Evolutionary conservation across 53 echinoderm and acorn worm species (phyloP).

Genomic region (Actinopyga echinites): DNA sequence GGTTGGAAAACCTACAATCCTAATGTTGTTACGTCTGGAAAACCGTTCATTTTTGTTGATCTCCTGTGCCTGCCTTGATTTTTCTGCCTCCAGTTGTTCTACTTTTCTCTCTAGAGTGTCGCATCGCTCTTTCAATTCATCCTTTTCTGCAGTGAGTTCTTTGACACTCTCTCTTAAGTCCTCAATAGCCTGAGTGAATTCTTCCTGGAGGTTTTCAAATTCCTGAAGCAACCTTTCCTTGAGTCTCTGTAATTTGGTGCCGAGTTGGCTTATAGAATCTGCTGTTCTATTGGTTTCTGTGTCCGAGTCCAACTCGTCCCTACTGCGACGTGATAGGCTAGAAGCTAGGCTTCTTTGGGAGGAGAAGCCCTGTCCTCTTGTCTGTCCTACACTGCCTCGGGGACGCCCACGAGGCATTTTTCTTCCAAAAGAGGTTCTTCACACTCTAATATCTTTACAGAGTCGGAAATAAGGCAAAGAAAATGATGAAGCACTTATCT

Average conservation of each 20-base stretch:
- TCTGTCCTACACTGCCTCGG: too few species aligned
- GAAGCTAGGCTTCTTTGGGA: too few species aligned
- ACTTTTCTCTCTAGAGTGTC: background rate
- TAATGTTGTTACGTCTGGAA: background rate
- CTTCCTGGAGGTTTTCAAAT: background rate
- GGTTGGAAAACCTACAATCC: slow-evolving; percentile 1
- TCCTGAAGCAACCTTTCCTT: background rate
- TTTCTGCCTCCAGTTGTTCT: background rate
- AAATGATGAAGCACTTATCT: too few species aligned
- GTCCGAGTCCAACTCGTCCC: too few species aligned
- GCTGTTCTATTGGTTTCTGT: too few species aligned
- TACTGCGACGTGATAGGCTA: too few species aligned
- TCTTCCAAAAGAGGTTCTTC: too few species aligned
- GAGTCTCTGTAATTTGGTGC: background rate
- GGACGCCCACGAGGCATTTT: too few species aligned
- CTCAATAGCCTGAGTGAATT: background rate
- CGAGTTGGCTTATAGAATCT: background rate
- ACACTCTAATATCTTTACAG: too few species aligned
- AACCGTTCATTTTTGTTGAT: background rate
- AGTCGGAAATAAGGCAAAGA: too few species aligned
- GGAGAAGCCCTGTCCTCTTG: too few species aligned
- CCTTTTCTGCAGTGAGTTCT: background rate
- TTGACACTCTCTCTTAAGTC: background rate
- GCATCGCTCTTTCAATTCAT: background rate
- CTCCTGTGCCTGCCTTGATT: background rate